Base-by-base conservation (phyloP, 2,888 invertebrate genomes). In the Marronus borbonicus region DNA sequence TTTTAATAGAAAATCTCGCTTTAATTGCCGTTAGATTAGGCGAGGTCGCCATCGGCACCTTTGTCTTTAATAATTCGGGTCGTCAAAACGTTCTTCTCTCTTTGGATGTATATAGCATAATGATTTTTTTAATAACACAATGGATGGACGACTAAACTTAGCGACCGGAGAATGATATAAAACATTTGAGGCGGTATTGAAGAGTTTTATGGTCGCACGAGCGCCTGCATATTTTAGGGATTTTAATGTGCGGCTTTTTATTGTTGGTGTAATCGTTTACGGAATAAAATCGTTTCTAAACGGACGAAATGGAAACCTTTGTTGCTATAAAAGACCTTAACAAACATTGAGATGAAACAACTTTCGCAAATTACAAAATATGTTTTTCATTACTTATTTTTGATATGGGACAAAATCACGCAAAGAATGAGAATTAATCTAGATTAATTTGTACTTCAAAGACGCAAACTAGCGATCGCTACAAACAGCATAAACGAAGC, bases 201-300 rank as follows among this genome's bases (percentile, higher is more conserved):
- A 85, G 85, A 85, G 79, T 85, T 86, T 86, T 85, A 86, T 84
- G 85, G 83, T 82, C 83, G 80, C 80, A 80, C 81, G 39, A 14
- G 20, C 14, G 72, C 72, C 68, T 68, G 60, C 72, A 84, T 85
- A 85, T 84, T 85, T 86, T 85, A 85, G 83, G 83, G 79, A 79
- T 82, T 85, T 86, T 85, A 85, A 85, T 85, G 85, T 81, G 84
- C 79, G 82, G 84, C 84, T 85, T 84, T 31, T 28, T 62, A 31
- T 84, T 84, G 82, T 83, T 81, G 82, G 50, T 50, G 20, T 55
- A 58, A 72, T 72, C 72, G 36, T 72, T 58, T 20, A 58, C 17
- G 55, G 44, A 44, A 44, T 44, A 8, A 44, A 44, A 12, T 44
- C 44, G 8, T 44, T 44, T 8, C 44, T 44, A 44, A 44, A 0